Base-by-base conservation (phyloP, 2,888 invertebrate species). In the Clunio marinus region DNA sequence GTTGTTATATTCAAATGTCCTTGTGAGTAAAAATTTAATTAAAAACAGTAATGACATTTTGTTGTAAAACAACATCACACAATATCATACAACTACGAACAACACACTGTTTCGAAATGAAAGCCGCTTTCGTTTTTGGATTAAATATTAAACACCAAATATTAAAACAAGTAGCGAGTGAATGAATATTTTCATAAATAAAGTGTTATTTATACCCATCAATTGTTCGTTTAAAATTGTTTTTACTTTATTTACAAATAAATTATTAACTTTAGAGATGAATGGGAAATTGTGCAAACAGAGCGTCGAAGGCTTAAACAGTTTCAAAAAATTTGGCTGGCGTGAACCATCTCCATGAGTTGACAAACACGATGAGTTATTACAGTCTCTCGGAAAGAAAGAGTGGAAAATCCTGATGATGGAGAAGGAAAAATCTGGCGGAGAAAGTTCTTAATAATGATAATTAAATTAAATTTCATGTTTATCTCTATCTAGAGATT, bases 401-500 rank as follows among this genome's bases (percentile, higher is more conserved):
- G 51, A 51, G 5, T 51, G 5, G 35, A 51, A 51, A 51, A 10
- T 32, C 35, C 45, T 45, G 51, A 22, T 2, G 5, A 22, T 32
- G 35, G 7, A 32, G 35, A 32, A 8, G 35, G n/a, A n/a, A n/a
- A n/a, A n/a, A n/a, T 4, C 32, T 32, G 32, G 57, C 57, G 27
- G 10, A 22, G 25, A 27, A 57, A n/a, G 51, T 32, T 32, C 13
- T 20, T 17, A 32, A 55, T 55, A 28, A 65, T 28, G 66, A 66
- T 66, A 66, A 66, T 66, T 66, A 66, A 66, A 66, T 66, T 66
- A 55, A 66, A 66, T 66, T 65, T 66, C 66, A 45, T 66, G 66
- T 46, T 66, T 55, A 66, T 66, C 66, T 24, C 8, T n/a, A 15
- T 22, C 28, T 28, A 20, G 10, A 62, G 20, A n/a, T 41, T 62